Evolutionary conservation across 2,888 invertebrate genomes (phyloP), one percentile per base, ranked within the genome.

Genomic region (Parelbella ahira): DNA sequence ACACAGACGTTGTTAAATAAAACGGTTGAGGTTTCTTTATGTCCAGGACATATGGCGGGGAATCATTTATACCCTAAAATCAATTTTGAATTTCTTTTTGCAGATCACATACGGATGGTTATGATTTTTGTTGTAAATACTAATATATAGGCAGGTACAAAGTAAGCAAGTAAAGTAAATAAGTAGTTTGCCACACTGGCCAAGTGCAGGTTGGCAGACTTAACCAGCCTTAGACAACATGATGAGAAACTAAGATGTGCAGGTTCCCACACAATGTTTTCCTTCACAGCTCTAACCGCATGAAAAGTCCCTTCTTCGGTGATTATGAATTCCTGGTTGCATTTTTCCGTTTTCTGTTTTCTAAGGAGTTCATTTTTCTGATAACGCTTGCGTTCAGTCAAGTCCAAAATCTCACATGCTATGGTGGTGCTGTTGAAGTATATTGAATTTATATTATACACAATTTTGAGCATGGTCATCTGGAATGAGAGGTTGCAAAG

Each of bases 271-370:
- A 15, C 15, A 2, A 15, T 2, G 15, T 15, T 15, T 3, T 15
- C 15, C 15, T 3, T 15, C 2, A 15, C 15, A 4, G 15, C 3
- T 15, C 70, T 60, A 43, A 83, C 86, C 6, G 78, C 75, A 57
- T 75, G 66, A 45, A 57, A 70, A 2, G 60, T 50, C 32, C 84
- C 86, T 12, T 76, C 56, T 60, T 87, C 86, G 1, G 79, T 84
- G 21, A 87, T 84, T 27, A 84, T 72, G 44, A 87, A 87, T 48
- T 87, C 86, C 56, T 80, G 79, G 4, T 73, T 64, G 44, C 84
- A 84, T 53, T 80, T 82, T 25, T 83, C 84, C 8, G 58, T 73
- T 54, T 83, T 87, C 13, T 41, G 64, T 51, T 64, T 65, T 42
- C 71, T 55, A 10, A 86, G 43, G 21, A 68, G 37, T 51, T 84